Base-by-base conservation (phyloP, 2,113 vertebrate species). In the Thomomys bottae region DNA sequence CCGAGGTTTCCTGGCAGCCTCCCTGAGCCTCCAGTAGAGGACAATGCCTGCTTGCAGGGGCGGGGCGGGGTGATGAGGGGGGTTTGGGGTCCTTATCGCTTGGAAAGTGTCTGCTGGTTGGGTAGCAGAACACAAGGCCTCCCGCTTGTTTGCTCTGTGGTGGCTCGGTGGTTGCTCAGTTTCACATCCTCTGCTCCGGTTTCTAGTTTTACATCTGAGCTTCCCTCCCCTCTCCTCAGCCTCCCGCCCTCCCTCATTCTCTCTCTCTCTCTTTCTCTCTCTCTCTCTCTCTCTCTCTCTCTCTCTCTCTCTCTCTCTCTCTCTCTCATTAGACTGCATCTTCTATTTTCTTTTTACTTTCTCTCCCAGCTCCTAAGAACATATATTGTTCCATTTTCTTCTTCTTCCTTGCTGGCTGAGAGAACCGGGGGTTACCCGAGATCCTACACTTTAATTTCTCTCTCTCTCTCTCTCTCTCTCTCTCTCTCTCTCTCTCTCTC, bases 291-390 rank as follows among this genome's bases (percentile, higher is more conserved):
- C 30, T 30, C 32, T n/a, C 78, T 54, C 12, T 26, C 11, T 3
- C 5, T 7, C 32, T 40, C 18, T 28, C 24, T 36, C 78, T 26
- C 61, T 34, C 11, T 24, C 3, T 28, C 61, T 20, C 5, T 42
- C 38, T 54, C 4, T 34, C 36, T 88, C 75, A 68, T 82, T 64
- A 30, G 32, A 70, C 80, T 21, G 14, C 36, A 54, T 88, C 80
- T 75, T 78, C 79, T 64, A 6, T 64, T 88, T 86, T 66, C n/a
- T 87, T 71, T 93, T 64, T 45, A 57, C 61, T 80, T 89, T 42
- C 28, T 23, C 26, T 84, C 42, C 28, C 5, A 59, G 9, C 28
- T 91, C 67, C 59, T 82, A 67, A 57, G 36, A 72, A 78, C 42
- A 15, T 77, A 36, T 42, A 2, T 54, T 49, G 34, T 71, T 61